Base-by-base conservation (phyloP, 2,797 vertebrate species). In the Trematomus bernacchii region DNA sequence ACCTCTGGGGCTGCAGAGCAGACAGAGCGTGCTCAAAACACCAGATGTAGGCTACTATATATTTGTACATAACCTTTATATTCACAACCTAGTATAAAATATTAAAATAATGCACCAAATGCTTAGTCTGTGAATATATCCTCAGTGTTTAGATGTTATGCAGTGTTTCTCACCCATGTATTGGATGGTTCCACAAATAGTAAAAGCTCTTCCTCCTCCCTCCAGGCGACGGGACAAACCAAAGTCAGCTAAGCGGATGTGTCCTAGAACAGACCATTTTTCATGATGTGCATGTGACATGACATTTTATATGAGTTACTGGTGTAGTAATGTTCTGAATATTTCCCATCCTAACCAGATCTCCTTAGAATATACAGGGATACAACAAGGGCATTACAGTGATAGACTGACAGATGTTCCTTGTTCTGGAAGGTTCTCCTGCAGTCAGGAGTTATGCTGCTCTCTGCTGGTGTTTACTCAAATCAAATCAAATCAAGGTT, bases 141-240 rank as follows among this genome's bases (percentile, higher is more conserved):
- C 2, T 54, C 6, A 68, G 33, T 23, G 71, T 79, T 7, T 70
- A 18, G 15, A 14, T 60, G 16, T 43, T 57, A 6, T 53, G 12
- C 11, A 46, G 42, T 46, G 53, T 75, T 80, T 79, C 95, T 96
- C 94, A 99, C 98, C 98, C 97, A 99, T 99, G 82, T 98, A 99
- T n/a, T 98, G 97, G 82, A 99, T 96, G 66, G 97, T 99, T 73
- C 97, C 98, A 61, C 98, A 99, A 76, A 98, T 98, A 11, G 98
- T 99, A 84, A 96, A 97, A 14, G 97, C 96, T 85, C 93, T 89
- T 44, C 96, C 95, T 4, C 97, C 98, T 82, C 93, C 94, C 80
- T 93, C 92, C 75, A 99, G 91, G 66, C 97, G 96, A 21, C 96
- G 95, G 47, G 97, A 97, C 86, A 99, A 93, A 82, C 98, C 98